Evolutionary conservation across 2,888 invertebrate species (phyloP).

Genomic region (Atrina japonica): DNA sequence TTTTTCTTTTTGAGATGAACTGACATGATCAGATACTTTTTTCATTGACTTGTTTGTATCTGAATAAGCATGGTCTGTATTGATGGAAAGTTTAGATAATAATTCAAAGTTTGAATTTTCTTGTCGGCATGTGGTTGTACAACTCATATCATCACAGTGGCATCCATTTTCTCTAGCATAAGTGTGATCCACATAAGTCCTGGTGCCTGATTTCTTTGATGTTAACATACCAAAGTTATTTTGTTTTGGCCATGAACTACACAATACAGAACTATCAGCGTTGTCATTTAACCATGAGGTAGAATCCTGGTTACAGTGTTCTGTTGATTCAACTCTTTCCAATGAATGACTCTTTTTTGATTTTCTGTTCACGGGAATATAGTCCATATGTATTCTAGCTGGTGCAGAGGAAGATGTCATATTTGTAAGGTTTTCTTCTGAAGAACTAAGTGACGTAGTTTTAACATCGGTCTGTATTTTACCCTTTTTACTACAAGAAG

Average conservation of each 20-base stretch:
- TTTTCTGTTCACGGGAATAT: constrained; percentile 8
- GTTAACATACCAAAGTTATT: constrained; percentile 9
- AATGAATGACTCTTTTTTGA: constrained; percentile 22
- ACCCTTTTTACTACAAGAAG: constrained; percentile 27
- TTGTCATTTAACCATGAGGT: not conserved
- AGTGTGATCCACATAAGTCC: constrained; percentile 34
- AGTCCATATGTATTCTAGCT: not conserved
- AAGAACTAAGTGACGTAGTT: constrained; percentile 8
- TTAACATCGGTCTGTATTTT: constrained; percentile 19
- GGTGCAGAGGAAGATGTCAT: not conserved
- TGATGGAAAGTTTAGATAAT: constrained; percentile 13
- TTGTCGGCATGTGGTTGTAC: not conserved
- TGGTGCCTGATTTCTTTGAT: not conserved
- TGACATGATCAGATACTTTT: too few relatives aligned
- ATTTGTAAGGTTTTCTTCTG: constrained; percentile 32
- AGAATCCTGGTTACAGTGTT: not conserved
- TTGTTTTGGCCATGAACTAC: constrained; percentile 38
- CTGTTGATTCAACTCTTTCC: constrained; percentile 10
- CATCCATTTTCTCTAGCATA: constrained; percentile 31
- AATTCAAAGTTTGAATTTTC: constrained; percentile 19
- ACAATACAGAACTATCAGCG: not conserved
- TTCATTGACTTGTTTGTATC: too few relatives aligned
- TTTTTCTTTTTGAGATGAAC: too few relatives aligned
- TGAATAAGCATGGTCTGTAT: constrained; percentile 15
- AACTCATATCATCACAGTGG: not conserved